Evolutionary conservation across 2,888 invertebrate species (phyloP).

Genomic region (Volucella inflata): DNA sequence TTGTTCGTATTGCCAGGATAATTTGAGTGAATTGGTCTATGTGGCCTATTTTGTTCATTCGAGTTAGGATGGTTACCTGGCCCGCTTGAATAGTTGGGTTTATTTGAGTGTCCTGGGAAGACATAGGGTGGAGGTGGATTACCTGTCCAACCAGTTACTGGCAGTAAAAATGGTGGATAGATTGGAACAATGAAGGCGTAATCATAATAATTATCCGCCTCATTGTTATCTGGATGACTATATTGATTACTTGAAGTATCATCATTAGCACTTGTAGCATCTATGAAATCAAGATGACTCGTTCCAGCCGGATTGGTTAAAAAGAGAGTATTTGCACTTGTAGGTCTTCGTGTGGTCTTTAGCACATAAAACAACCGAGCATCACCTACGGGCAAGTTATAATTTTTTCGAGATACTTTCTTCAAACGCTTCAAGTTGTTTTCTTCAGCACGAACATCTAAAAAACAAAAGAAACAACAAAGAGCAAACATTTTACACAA

Average conservation of each 20-base stretch:
- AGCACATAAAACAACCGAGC: slow-evolving; percentile 21
- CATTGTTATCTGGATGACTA: too few relatives aligned
- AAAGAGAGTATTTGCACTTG: slow-evolving; percentile 3
- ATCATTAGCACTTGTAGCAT: not conserved
- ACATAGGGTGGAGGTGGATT: slow-evolving; percentile 42
- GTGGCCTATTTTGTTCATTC: too few relatives aligned
- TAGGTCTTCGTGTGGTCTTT: not conserved
- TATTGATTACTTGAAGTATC: not conserved
- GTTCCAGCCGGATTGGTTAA: not conserved
- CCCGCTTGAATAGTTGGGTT: too few relatives aligned
- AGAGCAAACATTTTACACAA: not conserved
- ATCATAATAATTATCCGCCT: not conserved
- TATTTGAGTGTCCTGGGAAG: not conserved
- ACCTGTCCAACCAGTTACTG: slow-evolving; percentile 46
- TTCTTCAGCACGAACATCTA: slow-evolving; percentile 13
- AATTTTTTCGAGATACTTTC: slow-evolving; percentile 13
- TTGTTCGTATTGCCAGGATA: too few relatives aligned
- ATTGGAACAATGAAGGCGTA: not conserved
- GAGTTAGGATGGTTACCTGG: too few relatives aligned
- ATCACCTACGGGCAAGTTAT: not conserved
- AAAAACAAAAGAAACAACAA: not conserved
- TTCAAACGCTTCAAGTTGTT: slow-evolving; percentile 8
- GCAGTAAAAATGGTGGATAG: slow-evolving; percentile 28
- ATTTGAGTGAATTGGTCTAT: too few relatives aligned
- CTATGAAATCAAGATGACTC: too few relatives aligned